Evolutionary conservation across 2,888 invertebrate species (phyloP), one percentile per base, ranked within the genome.

Genomic region (Meloe dianella): DNA sequence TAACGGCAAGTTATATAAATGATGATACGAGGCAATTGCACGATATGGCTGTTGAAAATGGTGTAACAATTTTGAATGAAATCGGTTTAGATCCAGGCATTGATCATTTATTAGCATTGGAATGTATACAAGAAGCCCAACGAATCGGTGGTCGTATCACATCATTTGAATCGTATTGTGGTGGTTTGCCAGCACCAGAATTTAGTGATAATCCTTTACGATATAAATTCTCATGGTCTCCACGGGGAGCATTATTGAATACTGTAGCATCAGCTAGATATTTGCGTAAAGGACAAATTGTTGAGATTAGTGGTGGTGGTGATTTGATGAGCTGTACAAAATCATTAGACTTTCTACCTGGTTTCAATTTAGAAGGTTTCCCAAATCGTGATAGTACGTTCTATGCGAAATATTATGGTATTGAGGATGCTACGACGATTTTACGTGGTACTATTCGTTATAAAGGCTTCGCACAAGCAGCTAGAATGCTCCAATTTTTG

Each of bases 151-250:
- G 97, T 56, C 91, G 94, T 79, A 89, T 98, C 12, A 95, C 94
- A 68, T 97, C 97, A 0, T 99, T 98, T 80, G 91, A 96, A 0
- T 98, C 97, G 0, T 99, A 94, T 85, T 99, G 99, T 79, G 99
- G 99, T 71, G 94, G 99, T 66, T 85, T 99, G 29, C 99, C 99
- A 0, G 98, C 98, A 0, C 98, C 99, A 0, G 98, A 99, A 84
- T 92, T 91, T 81, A 97, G 98, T 4, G 92, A 94, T 80, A 97
- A 98, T 82, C 91, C 95, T 0, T 80, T 95, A 32, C 85, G 95
- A 35, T 96, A 96, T 83, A 96, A 96, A 81, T 97, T 96, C 84
- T 97, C 96, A 14, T 99, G 99, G 99, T 97, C 94, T 62, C 99
- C 99, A 0, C 89, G 94, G 47, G 97, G 96, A 8, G 97, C 96